Evolutionary conservation across 2,797 vertebrate species (phyloP).

Genomic region (Alca torda): DNA sequence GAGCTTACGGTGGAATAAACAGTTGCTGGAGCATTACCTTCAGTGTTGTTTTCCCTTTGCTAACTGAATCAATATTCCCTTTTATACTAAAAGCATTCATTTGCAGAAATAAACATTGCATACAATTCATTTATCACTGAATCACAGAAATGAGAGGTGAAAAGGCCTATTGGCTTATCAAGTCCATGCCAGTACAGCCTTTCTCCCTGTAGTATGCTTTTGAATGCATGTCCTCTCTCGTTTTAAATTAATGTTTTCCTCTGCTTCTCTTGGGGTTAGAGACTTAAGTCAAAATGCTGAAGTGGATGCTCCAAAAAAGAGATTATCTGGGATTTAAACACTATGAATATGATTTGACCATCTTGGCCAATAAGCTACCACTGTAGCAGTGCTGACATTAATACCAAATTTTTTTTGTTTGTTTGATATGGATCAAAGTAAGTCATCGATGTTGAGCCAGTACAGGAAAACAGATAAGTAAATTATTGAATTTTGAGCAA

Average conservation of each 20-base stretch:
- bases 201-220: neutral
- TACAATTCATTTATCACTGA: neutral
- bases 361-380: neutral
- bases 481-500: neutral
- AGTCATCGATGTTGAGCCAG: neutral
- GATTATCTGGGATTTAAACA: neutral
- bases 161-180: neutral
- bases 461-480: neutral
- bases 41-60: neutral
- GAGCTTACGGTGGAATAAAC: neutral
- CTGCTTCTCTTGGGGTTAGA: neutral
- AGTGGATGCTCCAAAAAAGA: neutral
- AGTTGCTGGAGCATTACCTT: neutral
- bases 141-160: neutral
- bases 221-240: neutral
- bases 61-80: neutral
- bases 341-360: neutral
- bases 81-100: neutral
- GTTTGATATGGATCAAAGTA: neutral
- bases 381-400: neutral
- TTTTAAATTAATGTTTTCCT: neutral
- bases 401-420: neutral
- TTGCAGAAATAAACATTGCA: neutral
- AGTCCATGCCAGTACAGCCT: neutral
- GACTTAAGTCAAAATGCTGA: neutral